Percentiles rank a stretch among this genome's conserved stretches.
Conservation (phyloP, 1,140 invertebrate genomes). For the Bicyclus anynana region DNA sequence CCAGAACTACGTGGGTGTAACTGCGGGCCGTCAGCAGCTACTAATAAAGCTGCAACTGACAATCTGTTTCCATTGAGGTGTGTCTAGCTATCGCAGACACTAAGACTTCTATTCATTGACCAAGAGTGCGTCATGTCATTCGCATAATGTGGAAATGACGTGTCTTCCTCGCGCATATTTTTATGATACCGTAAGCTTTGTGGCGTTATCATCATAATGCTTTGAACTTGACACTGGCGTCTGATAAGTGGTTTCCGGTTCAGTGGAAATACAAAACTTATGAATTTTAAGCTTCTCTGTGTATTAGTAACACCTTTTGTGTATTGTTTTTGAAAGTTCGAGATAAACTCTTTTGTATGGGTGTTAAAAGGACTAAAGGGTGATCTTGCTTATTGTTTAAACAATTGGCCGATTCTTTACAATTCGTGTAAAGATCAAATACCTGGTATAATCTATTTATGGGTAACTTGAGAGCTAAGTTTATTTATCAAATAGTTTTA, state of each 20-base stretch:
- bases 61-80: too few relatives aligned
- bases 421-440: too few relatives aligned
- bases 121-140: constrained; percentile 29
- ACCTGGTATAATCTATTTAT: too few relatives aligned
- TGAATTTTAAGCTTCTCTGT: neutral
- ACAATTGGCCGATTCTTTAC: neutral
- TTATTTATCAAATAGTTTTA: too few relatives aligned
- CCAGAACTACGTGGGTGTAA: too few relatives aligned
- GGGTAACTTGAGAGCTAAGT: too few relatives aligned
- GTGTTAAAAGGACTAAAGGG: neutral
- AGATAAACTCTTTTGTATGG: neutral
- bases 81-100: too few relatives aligned
- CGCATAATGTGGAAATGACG: constrained; percentile 35
- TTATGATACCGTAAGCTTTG: neutral
- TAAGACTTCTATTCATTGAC: neutral
- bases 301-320: neutral
- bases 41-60: too few relatives aligned
- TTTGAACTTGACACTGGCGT: constrained; percentile 7
- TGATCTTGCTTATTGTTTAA: neutral
- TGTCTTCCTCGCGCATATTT: constrained; percentile 7
- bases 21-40: too few relatives aligned
- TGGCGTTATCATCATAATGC: constrained; percentile 15
- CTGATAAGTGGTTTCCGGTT: constrained; percentile 2
- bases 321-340: neutral
- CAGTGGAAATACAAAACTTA: constrained; percentile 4